A percentile compares a stretch with the other conserved stretches of the same genome.
Conservation (phyloP, 2,888 invertebrate species). For the Phania funesta region DNA sequence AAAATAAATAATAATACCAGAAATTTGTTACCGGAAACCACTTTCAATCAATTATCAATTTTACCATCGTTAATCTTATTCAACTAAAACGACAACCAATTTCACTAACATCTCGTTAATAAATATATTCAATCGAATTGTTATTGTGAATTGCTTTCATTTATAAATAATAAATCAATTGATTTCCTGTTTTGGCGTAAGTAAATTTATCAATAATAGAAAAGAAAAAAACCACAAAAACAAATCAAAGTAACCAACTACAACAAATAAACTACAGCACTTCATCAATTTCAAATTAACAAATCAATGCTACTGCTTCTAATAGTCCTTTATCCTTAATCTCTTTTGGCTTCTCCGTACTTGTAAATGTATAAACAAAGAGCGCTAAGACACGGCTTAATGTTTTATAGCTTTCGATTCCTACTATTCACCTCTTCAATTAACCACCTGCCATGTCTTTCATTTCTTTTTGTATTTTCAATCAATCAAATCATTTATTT, state of each 20-base stretch:
- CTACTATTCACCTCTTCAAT: background rate
- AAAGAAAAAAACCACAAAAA: background rate
- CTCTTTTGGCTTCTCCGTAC: background rate
- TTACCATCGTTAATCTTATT: background rate
- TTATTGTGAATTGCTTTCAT: constrained; percentile 36
- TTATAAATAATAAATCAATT: constrained; percentile 41
- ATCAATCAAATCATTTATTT: too few relatives aligned
- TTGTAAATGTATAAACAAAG: constrained; percentile 27
- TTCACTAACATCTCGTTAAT: constrained; percentile 12
- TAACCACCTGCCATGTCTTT: constrained; percentile 23
- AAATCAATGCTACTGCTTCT: constrained; percentile 32
- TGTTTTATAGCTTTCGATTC: background rate
- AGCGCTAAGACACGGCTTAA: background rate
- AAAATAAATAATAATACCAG: background rate
- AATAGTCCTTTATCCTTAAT: background rate
- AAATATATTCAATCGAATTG: constrained; percentile 9
- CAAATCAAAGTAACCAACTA: constrained; percentile 14
- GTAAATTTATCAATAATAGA: constrained; percentile 18
- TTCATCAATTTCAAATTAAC: constrained; percentile 43
- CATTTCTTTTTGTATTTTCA: too few relatives aligned
- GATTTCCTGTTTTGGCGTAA: constrained; percentile 43
- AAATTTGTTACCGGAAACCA: background rate
- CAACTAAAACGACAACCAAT: background rate
- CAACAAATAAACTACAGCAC: constrained; percentile 29
- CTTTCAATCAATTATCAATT: constrained; percentile 1